phyloP scores from a whole-genome alignment of 2,888 invertebrate genomes.

The Linnaemya tessellans region DNA sequence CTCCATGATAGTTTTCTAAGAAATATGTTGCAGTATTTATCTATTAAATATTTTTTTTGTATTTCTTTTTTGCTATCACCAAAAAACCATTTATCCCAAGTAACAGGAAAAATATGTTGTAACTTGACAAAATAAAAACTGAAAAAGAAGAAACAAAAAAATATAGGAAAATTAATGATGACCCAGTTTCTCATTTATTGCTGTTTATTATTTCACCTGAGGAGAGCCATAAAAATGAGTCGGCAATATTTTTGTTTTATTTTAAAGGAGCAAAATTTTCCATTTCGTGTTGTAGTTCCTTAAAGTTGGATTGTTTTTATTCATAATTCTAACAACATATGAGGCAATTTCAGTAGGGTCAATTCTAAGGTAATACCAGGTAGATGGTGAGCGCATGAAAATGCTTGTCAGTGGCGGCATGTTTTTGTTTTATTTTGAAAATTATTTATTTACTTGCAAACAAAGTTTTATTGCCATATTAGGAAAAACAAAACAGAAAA shows the following conservation, averaged over 20 bases:
- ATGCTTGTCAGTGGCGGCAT: neutral
- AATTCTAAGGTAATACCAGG: constrained; percentile 38
- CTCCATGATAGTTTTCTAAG: constrained; percentile 50
- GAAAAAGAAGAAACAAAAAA: neutral
- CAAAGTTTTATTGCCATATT: constrained; percentile 17
- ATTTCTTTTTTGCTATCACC: constrained; percentile 22
- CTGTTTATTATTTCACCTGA: constrained; percentile 53
- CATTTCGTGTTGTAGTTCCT: constrained; percentile 24
- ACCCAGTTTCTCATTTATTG: constrained; percentile 55
- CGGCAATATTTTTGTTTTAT: constrained; percentile 10
- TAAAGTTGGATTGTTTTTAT: constrained; percentile 27
- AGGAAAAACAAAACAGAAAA: neutral
- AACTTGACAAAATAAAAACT: neutral
- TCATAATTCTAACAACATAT: constrained; percentile 55
- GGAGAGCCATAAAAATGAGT: constrained; percentile 52
- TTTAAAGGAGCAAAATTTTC: constrained; percentile 39
- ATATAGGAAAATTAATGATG: constrained; percentile 62
- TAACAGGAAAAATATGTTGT: neutral
- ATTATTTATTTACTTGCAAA: constrained; percentile 21
- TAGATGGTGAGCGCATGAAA: constrained; percentile 6
- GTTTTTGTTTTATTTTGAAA: neutral
- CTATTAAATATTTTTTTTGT: too few species aligned
- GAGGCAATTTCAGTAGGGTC: constrained; percentile 58
- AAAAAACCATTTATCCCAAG: neutral
- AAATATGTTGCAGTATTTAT: constrained; percentile 42